Conservation (phyloP, 1,140 invertebrate species). For the Panulirus ornatus region DNA sequence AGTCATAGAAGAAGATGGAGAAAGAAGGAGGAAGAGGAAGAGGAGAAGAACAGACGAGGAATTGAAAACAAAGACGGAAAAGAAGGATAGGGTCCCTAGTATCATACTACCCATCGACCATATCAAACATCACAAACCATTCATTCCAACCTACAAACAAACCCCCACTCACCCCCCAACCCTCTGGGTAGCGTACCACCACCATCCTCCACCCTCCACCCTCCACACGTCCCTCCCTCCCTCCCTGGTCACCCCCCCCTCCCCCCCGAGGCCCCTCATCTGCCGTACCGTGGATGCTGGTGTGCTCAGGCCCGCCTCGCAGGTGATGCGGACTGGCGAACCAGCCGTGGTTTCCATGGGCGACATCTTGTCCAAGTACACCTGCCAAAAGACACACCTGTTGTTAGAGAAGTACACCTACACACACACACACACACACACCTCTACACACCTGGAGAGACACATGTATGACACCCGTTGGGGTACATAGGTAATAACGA, state of each 20-base stretch:
- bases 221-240: not conserved
- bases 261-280: not conserved
- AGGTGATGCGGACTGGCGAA: slow-evolving; percentile 68
- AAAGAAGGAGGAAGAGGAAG: not conserved
- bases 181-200: not conserved
- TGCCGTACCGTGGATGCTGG: slow-evolving; percentile 59
- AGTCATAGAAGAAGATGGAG: not conserved
- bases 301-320: slow-evolving; percentile 66
- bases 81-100: not conserved
- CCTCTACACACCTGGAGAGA: no score
- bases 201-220: no score
- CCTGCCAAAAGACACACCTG: no score
- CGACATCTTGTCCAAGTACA: slow-evolving; percentile 66
- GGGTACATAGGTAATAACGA: no score
- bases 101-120: no score
- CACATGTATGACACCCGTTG: no score
- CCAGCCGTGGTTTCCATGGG: slow-evolving; percentile 69
- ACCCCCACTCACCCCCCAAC: not conserved
- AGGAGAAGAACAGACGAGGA: not conserved
- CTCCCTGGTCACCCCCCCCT: not conserved
- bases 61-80: not conserved
- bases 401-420: no score
- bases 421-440: no score
- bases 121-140: no score
- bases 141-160: no score